Percentiles rank a stretch among this genome's conserved stretches.
Evolutionary conservation across 2,888 invertebrate species (phyloP).

Genomic region (Toxonevra muliebris): DNA sequence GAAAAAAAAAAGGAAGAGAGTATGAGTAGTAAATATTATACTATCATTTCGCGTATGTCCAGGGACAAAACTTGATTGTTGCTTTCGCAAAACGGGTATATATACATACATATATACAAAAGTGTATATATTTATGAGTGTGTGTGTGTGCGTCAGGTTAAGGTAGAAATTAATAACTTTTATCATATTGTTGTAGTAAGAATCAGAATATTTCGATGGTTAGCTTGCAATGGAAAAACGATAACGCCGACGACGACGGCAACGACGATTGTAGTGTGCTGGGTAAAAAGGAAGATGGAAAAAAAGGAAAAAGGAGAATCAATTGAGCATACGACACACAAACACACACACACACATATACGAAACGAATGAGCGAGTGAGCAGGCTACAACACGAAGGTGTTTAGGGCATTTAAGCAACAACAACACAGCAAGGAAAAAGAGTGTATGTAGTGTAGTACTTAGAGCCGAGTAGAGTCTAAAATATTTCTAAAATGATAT

Average conservation of each 20-base stretch:
- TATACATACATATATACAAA: not conserved
- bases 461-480: not conserved
- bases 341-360: too few species aligned
- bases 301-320: too few species aligned
- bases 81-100: constrained; percentile 16
- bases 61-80: constrained; percentile 30
- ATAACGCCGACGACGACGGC: not conserved
- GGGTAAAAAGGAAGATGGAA: not conserved
- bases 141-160: constrained; percentile 4
- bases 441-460: too few species aligned
- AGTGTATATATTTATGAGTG: not conserved
- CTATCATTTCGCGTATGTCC: constrained; percentile 15
- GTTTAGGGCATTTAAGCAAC: too few species aligned
- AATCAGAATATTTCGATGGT: constrained; percentile 9
- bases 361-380: too few species aligned
- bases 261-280: not conserved
- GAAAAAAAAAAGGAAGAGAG: constrained; percentile 4
- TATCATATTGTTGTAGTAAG: not conserved
- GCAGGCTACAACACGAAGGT: too few species aligned
- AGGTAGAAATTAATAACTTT: not conserved
- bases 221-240: not conserved
- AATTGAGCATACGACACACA: too few species aligned
- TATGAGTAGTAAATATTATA: constrained; percentile 7
- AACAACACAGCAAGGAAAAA: too few species aligned
- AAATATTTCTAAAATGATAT: constrained; percentile 15